Conservation (phyloP, 1,140 invertebrate species). For the Drosophila equinoxialis region DNA sequence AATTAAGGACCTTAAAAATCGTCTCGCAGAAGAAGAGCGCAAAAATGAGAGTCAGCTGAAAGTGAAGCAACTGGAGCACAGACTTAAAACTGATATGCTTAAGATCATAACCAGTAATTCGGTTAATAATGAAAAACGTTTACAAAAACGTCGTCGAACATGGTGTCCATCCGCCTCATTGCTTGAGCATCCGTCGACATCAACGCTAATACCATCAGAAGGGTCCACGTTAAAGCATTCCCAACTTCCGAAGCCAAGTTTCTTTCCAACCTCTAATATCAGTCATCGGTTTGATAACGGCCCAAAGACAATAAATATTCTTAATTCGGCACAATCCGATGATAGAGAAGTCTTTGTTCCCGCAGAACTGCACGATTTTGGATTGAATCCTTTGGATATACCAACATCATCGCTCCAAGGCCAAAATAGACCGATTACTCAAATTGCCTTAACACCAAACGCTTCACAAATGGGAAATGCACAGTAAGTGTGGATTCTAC, state of each 20-base stretch:
- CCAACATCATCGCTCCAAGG: not conserved
- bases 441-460: constrained; percentile 46
- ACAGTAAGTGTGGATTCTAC: constrained; percentile 39
- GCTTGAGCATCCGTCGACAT: not conserved
- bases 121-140: constrained; percentile 44
- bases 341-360: constrained; percentile 43
- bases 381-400: not conserved
- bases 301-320: constrained; percentile 56
- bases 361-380: constrained; percentile 39
- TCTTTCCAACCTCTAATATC: constrained; percentile 36
- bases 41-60: constrained; percentile 62
- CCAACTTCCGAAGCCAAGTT: constrained; percentile 61
- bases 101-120: constrained; percentile 71
- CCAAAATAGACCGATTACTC: constrained; percentile 18
- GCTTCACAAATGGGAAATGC: constrained; percentile 21
- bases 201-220: not conserved
- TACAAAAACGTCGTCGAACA: constrained; percentile 67
- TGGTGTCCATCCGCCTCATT: constrained; percentile 57
- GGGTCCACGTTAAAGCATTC: constrained; percentile 36
- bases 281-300: constrained; percentile 10
- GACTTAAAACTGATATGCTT: constrained; percentile 43
- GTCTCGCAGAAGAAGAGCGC: constrained; percentile 83
- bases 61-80: constrained; percentile 44
- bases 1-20: constrained; percentile 81
- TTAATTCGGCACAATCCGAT: constrained; percentile 16